phyloP scores from a whole-genome alignment of 2,888 invertebrate genomes.

The Eupelmus urozonus region DNA sequence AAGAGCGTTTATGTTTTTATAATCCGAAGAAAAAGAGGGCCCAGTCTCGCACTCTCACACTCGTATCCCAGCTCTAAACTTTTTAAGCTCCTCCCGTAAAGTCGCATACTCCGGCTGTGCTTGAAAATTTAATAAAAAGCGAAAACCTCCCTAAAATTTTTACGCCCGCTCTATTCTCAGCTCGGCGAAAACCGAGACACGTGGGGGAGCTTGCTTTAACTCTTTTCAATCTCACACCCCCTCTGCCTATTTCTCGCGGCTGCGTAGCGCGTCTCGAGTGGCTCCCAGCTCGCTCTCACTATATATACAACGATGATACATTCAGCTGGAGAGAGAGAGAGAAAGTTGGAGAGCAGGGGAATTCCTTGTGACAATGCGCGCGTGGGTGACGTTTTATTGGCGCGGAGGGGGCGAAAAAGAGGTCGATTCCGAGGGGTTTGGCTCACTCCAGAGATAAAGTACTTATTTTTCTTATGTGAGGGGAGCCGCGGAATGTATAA shows the following conservation, averaged over 20 bases:
- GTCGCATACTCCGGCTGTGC: background rate
- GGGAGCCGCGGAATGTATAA: background rate
- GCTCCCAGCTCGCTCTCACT: too few relatives aligned
- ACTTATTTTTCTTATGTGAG: slow-evolving; percentile 39
- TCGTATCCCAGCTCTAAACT: background rate
- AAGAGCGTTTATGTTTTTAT: too few relatives aligned
- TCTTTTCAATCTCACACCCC: slow-evolving; percentile 52
- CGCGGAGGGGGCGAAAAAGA: too few relatives aligned
- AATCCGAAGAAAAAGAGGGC: too few relatives aligned
- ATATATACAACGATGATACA: slow-evolving; percentile 7
- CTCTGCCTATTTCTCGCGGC: background rate
- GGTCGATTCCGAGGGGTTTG: slow-evolving; percentile 35
- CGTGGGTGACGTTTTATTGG: too few relatives aligned
- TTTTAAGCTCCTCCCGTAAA: background rate
- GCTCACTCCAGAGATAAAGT: slow-evolving; percentile 46
- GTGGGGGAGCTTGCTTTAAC: slow-evolving; percentile 4
- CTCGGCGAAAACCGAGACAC: background rate
- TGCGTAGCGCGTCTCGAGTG: too few relatives aligned
- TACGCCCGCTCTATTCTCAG: slow-evolving; percentile 14
- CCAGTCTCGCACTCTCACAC: background rate
- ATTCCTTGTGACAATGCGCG: too few relatives aligned
- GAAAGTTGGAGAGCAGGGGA: too few relatives aligned
- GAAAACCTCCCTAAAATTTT: slow-evolving; percentile 43
- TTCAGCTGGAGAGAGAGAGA: slow-evolving; percentile 12
- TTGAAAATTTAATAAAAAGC: slow-evolving; percentile 45